Evolutionary conservation across 2,113 vertebrate species (phyloP), one percentile per base, ranked within the genome.

Genomic region (Prunella fulvescens): DNA sequence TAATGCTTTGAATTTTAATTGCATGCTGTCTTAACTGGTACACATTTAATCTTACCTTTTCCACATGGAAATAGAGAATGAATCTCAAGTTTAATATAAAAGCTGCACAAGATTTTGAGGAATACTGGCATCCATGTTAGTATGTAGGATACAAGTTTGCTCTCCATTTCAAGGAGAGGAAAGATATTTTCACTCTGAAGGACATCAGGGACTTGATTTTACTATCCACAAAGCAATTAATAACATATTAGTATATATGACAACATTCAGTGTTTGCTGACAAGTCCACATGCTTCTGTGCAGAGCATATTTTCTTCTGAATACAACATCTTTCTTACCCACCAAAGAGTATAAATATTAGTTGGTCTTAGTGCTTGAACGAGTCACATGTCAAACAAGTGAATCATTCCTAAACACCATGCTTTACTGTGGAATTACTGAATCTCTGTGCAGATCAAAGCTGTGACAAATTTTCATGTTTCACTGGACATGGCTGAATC

Each of bases 1-100:
- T 88, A 92, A 44, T 57, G 72, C 86, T 93, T 94, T 94, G 86
- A 86, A 76, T 96, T 90, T 94, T 92, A 90, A 81, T 92, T 88
- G 24, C 35, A 26, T 35, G 39, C 74, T 92, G 25, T 84, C 88
- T 78, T 78, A 64, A 86, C n/a, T 60, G 64, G 44, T n/a, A 18
- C 15, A 24, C 9, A 29, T 88, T 51, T 74, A 50, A 61, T 42
- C 85, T 74, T 74, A 69, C n/a, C 39, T 81, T 90, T 90, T 15
- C 56, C 35, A 50, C 9, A 14, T 64, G 51, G 25, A 45, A 19
- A 28, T 66, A 48, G 47, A 56, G 44, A 91, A 74, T 14, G 9
- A 62, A 79, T 84, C 53, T 81, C 28, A 64, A 74, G 16, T 78
- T 85, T 56, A 71, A 69, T 60, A 76, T 56, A 67, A 88, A 91